These are phyloP conservation scores for Gadopsis bispinosus DNA, from an alignment of 2,797 vertebrate species.

Conservation along the genomic window DNA sequence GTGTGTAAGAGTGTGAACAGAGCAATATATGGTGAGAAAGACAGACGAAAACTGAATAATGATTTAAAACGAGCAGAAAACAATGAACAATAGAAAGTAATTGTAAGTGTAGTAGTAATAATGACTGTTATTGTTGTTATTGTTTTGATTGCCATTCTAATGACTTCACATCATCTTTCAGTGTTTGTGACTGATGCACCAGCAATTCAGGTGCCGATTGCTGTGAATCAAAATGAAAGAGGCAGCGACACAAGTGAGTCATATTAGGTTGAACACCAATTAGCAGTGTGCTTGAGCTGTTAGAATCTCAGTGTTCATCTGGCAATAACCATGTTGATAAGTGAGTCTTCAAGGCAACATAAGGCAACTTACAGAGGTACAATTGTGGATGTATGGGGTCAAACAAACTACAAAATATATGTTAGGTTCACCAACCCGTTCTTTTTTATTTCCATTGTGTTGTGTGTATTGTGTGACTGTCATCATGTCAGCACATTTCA, in stretches of 20 bases:
- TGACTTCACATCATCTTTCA: slow-evolving; percentile 7
- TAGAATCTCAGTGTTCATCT: slow-evolving; percentile 9
- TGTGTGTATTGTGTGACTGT: neutral
- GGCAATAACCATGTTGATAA: slow-evolving; percentile 11
- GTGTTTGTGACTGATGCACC: slow-evolving; percentile 17
- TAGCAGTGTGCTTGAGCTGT: neutral
- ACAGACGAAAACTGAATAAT: neutral
- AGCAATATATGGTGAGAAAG: neutral
- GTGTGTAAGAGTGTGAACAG: neutral
- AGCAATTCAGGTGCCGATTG: slow-evolving; percentile 19
- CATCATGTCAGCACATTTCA: slow-evolving; percentile 37
- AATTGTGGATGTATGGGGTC: neutral
- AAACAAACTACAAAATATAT: neutral
- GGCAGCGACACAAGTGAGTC: slow-evolving; percentile 23
- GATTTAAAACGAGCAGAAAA: neutral
- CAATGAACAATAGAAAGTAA: neutral
- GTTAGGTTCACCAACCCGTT: neutral
- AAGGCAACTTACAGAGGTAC: neutral
- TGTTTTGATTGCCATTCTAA: slow-evolving; percentile 12
- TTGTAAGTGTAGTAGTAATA: neutral
- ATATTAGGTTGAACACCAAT: slow-evolving; percentile 36
- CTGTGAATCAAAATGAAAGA: slow-evolving; percentile 45
- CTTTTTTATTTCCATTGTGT: neutral
- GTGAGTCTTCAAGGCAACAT: slow-evolving; percentile 11
- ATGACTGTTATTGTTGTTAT: slow-evolving; percentile 4